Evolutionary conservation across 2,888 invertebrate genomes (phyloP).

Genomic region (Microctonus aethiopoides): DNA sequence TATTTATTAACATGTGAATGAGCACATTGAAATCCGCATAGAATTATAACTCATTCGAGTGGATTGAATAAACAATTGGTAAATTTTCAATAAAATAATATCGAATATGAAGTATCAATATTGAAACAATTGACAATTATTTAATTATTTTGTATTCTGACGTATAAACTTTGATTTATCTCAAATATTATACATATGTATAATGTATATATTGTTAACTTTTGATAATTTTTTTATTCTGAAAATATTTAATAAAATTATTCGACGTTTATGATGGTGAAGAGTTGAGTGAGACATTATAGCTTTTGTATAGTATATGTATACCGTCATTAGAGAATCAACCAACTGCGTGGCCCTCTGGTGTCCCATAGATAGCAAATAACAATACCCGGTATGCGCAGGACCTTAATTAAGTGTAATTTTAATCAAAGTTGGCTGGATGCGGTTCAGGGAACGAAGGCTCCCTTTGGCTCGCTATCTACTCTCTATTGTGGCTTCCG

Average conservation of each 20-base stretch:
- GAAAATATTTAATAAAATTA: background rate
- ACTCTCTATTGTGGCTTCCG: constrained; percentile 15
- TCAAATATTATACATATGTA: too few species aligned
- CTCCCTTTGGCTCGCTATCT: constrained; percentile 11
- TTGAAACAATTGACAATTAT: background rate
- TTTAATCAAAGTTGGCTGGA: constrained; percentile 59
- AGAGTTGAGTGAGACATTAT: too few species aligned
- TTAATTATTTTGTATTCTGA: background rate
- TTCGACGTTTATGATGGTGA: too few species aligned
- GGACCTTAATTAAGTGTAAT: constrained; percentile 61
- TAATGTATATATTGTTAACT: too few species aligned
- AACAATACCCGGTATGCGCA: constrained; percentile 50
- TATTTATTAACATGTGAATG: background rate
- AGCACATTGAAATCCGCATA: background rate
- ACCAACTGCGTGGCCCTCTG: constrained; percentile 47
- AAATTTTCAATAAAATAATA: background rate
- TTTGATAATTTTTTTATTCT: too few species aligned
- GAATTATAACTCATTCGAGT: background rate
- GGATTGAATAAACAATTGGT: background rate
- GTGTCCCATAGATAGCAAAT: constrained; percentile 47
- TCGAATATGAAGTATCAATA: background rate
- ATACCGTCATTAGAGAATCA: constrained; percentile 57
- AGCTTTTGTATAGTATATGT: too few species aligned
- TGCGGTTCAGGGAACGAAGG: constrained; percentile 23
- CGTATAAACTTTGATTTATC: background rate